Base-by-base conservation (phyloP, 1,140 invertebrate species). In the Popillia japonica region DNA sequence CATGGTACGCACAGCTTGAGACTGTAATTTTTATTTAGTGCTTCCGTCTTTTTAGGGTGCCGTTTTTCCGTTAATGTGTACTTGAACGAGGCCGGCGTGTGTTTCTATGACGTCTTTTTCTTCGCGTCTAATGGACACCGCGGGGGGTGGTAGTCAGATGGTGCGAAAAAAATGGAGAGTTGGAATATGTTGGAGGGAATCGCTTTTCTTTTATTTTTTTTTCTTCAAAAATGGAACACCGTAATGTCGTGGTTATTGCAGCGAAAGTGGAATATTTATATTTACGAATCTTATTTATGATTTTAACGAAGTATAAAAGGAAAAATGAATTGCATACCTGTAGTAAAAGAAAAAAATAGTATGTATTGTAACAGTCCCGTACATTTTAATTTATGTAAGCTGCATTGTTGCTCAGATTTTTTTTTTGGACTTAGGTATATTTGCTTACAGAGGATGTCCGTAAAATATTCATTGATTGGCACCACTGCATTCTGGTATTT, bases 21-120 rank as follows among this genome's bases (percentile, higher is more conserved):
- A 14, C 61, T 68, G 61, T 68, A 68, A 68, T 68, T 68, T 68
- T 68, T 68, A 27, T 68, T 68, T 68, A 68, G 61, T 68, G 61
- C 61, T 68, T 34, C 22, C 22, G 61, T 68, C 61, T 68, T 68
- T 68, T 68, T 68, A 68, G 61, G 61, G 22, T 20, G 61, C 22
- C 61, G 61, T 68, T 68, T 68, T 68, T 68, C 14, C 61, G 61
- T 68, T 68, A 68, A 68, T 68, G 61, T 27, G 61, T 14, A 34
- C 61, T 68, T 22, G 22, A 68, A 68, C 22, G 61, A 68, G 27
- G 61, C 11, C 61, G 61, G 61, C 22, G 61, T 68, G 61, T 55
- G 48, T 17, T 55, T 55, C 61, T 68, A 34, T 68, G 61, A 68
- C 22, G 61, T 27, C 61, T 68, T 68, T 68, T 68, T 68, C 61